Evolutionary conservation across 2,797 vertebrate species (phyloP).

Genomic region (Channa striata): DNA sequence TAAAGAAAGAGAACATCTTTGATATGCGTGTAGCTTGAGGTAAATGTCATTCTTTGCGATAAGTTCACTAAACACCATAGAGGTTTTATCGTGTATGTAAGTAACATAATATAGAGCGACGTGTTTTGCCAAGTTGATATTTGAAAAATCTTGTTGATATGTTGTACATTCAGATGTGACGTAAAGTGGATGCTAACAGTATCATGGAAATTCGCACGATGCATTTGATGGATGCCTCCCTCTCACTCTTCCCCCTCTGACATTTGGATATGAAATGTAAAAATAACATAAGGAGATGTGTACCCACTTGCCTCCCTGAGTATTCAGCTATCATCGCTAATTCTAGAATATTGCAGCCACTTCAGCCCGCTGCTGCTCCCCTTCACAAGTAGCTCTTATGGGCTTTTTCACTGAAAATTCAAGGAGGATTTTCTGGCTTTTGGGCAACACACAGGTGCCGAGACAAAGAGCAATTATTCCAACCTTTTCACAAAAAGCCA

Average conservation of each 20-base stretch:
- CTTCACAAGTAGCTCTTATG: conserved; percentile 71
- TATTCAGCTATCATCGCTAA: conserved; percentile 70
- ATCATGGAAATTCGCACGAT: conserved; percentile 12
- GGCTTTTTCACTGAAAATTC: conserved; percentile 75
- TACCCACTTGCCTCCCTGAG: conserved; percentile 71
- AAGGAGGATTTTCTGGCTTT: conserved; percentile 70
- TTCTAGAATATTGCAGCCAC: conserved; percentile 75
- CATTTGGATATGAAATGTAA: conserved; percentile 68
- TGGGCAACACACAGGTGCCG: conserved; percentile 68
- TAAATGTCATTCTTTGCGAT: no score
- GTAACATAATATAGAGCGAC: no score
- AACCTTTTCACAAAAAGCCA: conserved; percentile 64
- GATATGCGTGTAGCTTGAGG: no score
- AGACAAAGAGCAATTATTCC: conserved; percentile 74
- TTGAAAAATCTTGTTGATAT: conserved; percentile 7
- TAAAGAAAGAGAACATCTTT: no score
- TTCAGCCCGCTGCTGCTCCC: conserved; percentile 64
- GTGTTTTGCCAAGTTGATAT: no score
- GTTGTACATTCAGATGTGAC: not conserved
- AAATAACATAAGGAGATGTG: conserved; percentile 79
- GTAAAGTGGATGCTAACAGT: conserved; percentile 3
- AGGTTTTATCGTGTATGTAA: no score
- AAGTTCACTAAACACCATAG: no score
- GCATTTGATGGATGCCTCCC: conserved; percentile 26
- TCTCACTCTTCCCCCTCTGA: conserved; percentile 40